phyloP scores from a whole-genome alignment of 2,113 vertebrate species.

The Saccopteryx leptura region DNA sequence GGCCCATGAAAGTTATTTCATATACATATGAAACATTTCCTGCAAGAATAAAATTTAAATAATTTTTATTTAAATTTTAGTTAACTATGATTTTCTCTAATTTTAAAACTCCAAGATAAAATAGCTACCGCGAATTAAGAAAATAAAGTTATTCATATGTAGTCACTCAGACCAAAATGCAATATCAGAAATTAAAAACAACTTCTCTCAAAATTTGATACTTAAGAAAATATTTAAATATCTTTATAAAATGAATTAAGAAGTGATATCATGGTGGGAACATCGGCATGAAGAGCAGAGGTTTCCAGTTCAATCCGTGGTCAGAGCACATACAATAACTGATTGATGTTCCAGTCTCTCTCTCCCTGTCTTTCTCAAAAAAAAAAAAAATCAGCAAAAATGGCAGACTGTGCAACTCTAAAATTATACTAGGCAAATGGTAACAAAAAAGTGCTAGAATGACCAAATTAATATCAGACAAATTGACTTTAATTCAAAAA shows the following conservation, averaged over 20 bases:
- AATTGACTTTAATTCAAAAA: constrained; percentile 7
- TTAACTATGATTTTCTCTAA: constrained; percentile 41
- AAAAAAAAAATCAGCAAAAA: neutral
- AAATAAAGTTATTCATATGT: constrained; percentile 43
- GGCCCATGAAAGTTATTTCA: neutral
- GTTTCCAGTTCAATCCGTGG: too few species aligned
- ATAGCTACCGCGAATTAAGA: neutral
- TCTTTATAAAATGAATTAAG: constrained; percentile 40
- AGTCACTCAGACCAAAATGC: neutral
- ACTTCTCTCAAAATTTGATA: constrained; percentile 16
- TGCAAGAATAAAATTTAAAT: constrained; percentile 8
- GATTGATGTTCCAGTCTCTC: too few species aligned
- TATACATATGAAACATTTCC: neutral
- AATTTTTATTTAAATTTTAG: constrained; percentile 15
- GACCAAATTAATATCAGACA: neutral
- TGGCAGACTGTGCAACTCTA: neutral
- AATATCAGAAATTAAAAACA: constrained; percentile 38
- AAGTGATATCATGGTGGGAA: neutral
- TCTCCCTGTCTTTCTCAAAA: too few species aligned
- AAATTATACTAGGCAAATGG: neutral
- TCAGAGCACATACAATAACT: too few species aligned
- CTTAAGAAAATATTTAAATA: constrained; percentile 11
- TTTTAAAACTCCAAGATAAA: constrained; percentile 55
- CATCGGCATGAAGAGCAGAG: too few species aligned
- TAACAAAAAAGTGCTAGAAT: constrained; percentile 11